Evolutionary conservation across 2,113 vertebrate genomes (phyloP), one percentile per base, ranked within the genome.

Genomic region (Plectropomus leopardus): DNA sequence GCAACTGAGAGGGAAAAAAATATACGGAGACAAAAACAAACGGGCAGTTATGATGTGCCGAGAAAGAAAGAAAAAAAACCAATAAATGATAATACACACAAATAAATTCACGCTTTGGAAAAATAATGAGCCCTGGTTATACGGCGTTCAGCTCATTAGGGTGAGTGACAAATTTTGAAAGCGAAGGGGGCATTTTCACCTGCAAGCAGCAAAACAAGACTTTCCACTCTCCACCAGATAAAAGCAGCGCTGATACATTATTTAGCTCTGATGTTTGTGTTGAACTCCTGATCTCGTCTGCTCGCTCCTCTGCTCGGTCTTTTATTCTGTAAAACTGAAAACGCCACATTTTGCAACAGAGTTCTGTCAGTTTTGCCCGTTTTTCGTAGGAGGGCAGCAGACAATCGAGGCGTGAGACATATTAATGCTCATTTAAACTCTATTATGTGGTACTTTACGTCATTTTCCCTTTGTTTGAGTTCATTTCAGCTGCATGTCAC

Each of bases 361-460:
- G 36, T 48, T 28, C 40, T 28, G 63, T 36, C 28, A 2, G 11
- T 16, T 51, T n/a, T 7, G 54, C 26, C 19, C 14, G 7, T 15
- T 51, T 48, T 50, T 75, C 2, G 24, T 5, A 1, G 44, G 48
- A 23, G 4, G n/a, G 32, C 10, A 0, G 63, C 80, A 51, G 55
- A 61, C 23, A 6, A 61, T 63, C 42, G 67, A 67, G 65, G 69
- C 63, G 58, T 1, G 40, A 40, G 71, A 48, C 64, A 72, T 79
- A 79, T 85, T 68, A 79, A 28, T 3, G 64, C 68, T 70, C 53
- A 65, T 65, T 72, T 70, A 71, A 55, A 32, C 63, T 66, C 3
- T 6, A n/a, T n/a, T n/a, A n/a, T n/a, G n/a, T n/a, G n/a, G n/a
- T n/a, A n/a, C n/a, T n/a, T n/a, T n/a, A n/a, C n/a, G n/a, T n/a